Conservation (phyloP, 2,113 vertebrate genomes). For the Rousettus leschenaultii region DNA sequence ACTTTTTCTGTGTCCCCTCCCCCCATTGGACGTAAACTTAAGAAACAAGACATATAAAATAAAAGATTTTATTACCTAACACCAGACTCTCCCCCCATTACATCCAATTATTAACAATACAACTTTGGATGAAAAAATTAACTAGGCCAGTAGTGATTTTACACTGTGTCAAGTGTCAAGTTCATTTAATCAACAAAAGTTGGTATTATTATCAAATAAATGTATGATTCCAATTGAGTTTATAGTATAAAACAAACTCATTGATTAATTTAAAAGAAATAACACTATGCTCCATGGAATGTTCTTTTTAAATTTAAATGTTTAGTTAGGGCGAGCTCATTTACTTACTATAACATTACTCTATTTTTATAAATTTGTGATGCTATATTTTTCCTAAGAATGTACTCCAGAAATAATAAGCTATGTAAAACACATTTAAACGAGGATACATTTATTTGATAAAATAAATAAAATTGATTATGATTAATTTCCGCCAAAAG, state of each 20-base stretch:
- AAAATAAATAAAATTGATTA: not conserved
- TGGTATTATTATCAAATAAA: not conserved
- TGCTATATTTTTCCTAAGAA: not conserved
- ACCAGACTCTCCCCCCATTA: accelerated
- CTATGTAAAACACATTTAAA: not conserved
- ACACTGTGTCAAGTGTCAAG: not conserved
- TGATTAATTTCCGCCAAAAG: not conserved
- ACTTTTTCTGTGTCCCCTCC: not conserved
- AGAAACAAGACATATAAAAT: not conserved
- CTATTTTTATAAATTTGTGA: not conserved
- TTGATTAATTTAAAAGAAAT: not conserved
- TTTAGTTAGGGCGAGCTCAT: not conserved
- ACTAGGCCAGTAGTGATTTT: not conserved
- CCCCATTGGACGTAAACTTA: not conserved
- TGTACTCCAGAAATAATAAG: not conserved
- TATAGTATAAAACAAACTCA: not conserved
- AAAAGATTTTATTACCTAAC: not conserved
- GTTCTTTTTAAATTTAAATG: not conserved
- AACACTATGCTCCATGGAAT: not conserved
- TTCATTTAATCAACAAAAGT: not conserved
- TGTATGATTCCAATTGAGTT: not conserved
- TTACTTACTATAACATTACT: not conserved
- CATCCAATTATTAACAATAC: not conserved
- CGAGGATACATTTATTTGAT: not conserved
- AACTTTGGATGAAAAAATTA: not conserved